Conservation (phyloP, 1,140 invertebrate species). For the Drosophila nebulosa region DNA sequence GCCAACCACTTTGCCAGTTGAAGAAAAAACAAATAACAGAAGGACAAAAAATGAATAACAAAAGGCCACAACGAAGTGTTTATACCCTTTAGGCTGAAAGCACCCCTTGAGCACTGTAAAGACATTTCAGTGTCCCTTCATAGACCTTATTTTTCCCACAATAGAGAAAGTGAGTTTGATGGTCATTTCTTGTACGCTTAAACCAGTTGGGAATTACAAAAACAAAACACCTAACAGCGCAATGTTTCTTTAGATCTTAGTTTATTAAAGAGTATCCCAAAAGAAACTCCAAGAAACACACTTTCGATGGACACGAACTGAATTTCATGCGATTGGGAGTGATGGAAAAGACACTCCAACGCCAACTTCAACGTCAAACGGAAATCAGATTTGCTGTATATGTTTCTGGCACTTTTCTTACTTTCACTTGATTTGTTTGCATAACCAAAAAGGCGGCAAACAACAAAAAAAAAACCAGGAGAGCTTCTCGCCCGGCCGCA, state of each 20-base stretch:
- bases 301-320: neutral
- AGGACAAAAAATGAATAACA: neutral
- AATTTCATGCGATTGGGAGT: conserved; percentile 9
- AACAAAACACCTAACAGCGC: no score
- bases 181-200: no score
- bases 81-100: neutral
- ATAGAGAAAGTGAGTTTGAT: no score
- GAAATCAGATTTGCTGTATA: conserved; percentile 68
- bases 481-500: conserved; percentile 39
- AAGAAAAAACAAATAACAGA: neutral
- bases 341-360: neutral
- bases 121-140: no score
- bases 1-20: conserved; percentile 52
- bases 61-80: neutral
- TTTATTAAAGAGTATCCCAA: neutral
- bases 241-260: neutral
- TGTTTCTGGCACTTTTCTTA: conserved; percentile 28
- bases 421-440: conserved; percentile 60
- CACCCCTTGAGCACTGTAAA: neutral
- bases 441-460: conserved; percentile 37
- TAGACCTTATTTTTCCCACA: no score
- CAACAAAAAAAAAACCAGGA: conserved; percentile 6
- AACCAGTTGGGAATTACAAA: no score
- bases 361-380: conserved; percentile 47
- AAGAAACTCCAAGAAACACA: neutral